These are phyloP conservation scores for Anodontia alba DNA, from an alignment of 2,888 invertebrate genomes.

Conservation along the genomic window DNA sequence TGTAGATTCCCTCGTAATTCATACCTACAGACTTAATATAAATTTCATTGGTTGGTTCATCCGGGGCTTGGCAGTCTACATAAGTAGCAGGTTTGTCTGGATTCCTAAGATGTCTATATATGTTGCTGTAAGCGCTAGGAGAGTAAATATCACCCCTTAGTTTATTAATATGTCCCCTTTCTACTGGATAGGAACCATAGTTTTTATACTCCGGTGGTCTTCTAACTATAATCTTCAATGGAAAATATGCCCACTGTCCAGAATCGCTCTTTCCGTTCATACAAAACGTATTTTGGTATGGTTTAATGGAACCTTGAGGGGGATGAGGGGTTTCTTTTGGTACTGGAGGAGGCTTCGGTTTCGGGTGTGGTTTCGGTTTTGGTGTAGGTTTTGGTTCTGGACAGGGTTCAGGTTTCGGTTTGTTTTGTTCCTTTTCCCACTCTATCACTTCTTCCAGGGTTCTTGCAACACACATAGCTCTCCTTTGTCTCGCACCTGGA, in stretches of 20 bases:
- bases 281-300: constrained; percentile 76
- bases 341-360: background rate
- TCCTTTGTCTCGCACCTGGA: background rate
- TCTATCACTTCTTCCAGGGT: constrained; percentile 55
- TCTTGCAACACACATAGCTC: constrained; percentile 55
- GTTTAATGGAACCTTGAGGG: constrained; percentile 33
- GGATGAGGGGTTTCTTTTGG: background rate
- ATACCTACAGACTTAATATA: constrained; percentile 75
- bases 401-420: constrained; percentile 38
- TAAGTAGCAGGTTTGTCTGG: constrained; percentile 54
- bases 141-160: constrained; percentile 71
- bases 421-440: constrained; percentile 34
- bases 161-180: constrained; percentile 59
- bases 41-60: constrained; percentile 68
- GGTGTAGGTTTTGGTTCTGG: constrained; percentile 14
- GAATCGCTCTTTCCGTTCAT: constrained; percentile 73
- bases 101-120: constrained; percentile 46
- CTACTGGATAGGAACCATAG: constrained; percentile 71
- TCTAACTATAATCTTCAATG: constrained; percentile 72
- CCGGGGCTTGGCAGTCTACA: constrained; percentile 56
- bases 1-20: constrained; percentile 77
- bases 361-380: background rate
- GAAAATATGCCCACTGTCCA: constrained; percentile 75
- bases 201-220: constrained; percentile 71
- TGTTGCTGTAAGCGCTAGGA: constrained; percentile 62